Base-by-base conservation (phyloP, 1,140 invertebrate species). In the Venturia canescens region DNA sequence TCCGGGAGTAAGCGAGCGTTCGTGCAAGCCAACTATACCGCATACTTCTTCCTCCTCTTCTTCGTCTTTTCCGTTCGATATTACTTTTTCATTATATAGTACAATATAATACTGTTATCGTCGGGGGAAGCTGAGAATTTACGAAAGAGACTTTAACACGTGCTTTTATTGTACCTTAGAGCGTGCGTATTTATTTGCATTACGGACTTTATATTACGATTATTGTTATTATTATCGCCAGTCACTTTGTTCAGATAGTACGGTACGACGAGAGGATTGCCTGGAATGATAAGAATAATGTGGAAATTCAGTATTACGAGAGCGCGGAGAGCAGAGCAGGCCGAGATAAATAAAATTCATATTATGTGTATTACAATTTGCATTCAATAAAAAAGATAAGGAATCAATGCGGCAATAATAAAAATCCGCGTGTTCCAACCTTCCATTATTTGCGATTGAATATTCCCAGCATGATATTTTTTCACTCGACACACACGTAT, bases 141-240 rank as follows among this genome's bases (percentile, higher is more conserved):
- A 53, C 71, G 71, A 74, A 53, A 74, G 38, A 74, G 38, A 74
- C 71, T 29, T 57, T 74, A 16, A 74, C 71, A 74, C 38, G n/a
- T 72, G 26, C 31, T 48, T 53, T 74, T 74, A 53, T 53, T 74
- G 27, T 74, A n/a, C 29, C 71, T 74, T n/a, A 18, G 18, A 38
- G 53, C n/a, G 38, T 53, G 48, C 26, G 21, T n/a, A 29, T 53
- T 15, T 38, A 29, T 29, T 70, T 70, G 29, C 67, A 34, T 29
- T 70, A 38, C 26, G 7, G n/a, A 26, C 18, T 50, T 18, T n/a
- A 72, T 26, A 48, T 72, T 26, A 26, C 26, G 38, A 44, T 44
- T 72, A 50, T 50, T 72, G 11, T 34, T 72, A 72, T 72, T 72
- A 72, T 72, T 72, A 50, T 50, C 26, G 21, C 70, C 70, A 50